Conservation (phyloP, 1,140 invertebrate genomes). For the Drosophila tristis region DNA sequence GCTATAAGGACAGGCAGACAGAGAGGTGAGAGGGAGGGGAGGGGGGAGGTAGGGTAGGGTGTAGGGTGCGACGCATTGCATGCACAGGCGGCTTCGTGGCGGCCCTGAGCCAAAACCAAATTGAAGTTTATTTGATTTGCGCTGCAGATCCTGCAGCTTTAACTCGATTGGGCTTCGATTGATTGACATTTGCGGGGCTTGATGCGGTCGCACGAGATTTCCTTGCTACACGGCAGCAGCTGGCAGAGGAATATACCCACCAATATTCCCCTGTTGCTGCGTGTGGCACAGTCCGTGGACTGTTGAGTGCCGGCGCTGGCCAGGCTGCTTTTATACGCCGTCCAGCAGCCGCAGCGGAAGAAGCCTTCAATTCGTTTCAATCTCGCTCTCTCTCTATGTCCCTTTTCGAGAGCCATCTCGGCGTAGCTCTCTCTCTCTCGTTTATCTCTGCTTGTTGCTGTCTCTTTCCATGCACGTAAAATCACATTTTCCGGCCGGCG, state of each 20-base stretch:
- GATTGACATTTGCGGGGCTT: conserved; percentile 19
- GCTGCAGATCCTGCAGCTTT: conserved; percentile 15
- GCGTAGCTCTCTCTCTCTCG: neutral
- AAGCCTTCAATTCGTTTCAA: conserved; percentile 35
- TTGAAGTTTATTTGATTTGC: conserved; percentile 29
- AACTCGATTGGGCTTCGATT: conserved; percentile 23
- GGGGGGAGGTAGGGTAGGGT: no score
- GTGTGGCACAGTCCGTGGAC: conserved; percentile 5
- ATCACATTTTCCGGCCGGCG: conserved; percentile 16
- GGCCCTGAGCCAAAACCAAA: conserved; percentile 2
- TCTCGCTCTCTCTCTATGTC: neutral
- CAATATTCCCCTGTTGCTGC: no score
- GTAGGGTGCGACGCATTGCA: no score
- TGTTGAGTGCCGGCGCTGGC: conserved; percentile 1
- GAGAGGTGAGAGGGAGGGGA: no score
- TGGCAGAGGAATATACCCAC: no score
- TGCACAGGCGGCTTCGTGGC: no score
- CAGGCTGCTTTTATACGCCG: conserved; percentile 23
- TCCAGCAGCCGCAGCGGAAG: conserved; percentile 5
- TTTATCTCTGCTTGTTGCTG: neutral
- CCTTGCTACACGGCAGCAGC: no score
- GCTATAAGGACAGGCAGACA: neutral
- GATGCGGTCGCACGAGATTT: neutral
- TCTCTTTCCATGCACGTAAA: conserved; percentile 5
- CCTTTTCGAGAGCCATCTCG: neutral